Conservation (phyloP, 2,113 vertebrate species). For the Eidolon helvum region DNA sequence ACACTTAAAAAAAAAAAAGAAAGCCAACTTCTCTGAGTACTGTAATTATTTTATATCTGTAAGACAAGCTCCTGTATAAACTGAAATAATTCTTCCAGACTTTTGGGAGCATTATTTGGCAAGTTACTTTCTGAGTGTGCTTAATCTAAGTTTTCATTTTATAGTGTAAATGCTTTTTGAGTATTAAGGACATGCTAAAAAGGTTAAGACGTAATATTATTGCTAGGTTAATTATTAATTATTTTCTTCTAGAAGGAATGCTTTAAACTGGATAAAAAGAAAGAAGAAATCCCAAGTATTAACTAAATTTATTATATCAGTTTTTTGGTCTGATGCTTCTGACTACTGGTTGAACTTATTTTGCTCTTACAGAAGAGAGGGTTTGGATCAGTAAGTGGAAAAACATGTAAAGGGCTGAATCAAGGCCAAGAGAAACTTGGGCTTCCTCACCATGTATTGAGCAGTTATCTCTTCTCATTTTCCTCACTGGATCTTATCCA, state of each 20-base stretch:
- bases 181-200: background rate
- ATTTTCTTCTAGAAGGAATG: background rate
- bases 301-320: background rate
- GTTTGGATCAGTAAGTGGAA: background rate
- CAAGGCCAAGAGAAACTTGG: background rate
- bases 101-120: background rate
- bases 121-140: background rate
- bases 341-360: background rate
- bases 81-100: background rate
- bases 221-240: background rate
- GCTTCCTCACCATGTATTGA: background rate
- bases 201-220: background rate
- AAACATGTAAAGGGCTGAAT: background rate
- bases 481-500: background rate
- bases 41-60: background rate
- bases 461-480: background rate
- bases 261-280: background rate
- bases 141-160: background rate
- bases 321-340: background rate
- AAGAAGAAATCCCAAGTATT: background rate
- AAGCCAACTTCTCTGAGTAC: background rate
- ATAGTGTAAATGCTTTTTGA: background rate
- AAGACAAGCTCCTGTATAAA: background rate
- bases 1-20: background rate
- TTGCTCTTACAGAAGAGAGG: background rate